phyloP scores from a whole-genome alignment of 2,797 vertebrate genomes.

The Micrastur ruficollis region DNA sequence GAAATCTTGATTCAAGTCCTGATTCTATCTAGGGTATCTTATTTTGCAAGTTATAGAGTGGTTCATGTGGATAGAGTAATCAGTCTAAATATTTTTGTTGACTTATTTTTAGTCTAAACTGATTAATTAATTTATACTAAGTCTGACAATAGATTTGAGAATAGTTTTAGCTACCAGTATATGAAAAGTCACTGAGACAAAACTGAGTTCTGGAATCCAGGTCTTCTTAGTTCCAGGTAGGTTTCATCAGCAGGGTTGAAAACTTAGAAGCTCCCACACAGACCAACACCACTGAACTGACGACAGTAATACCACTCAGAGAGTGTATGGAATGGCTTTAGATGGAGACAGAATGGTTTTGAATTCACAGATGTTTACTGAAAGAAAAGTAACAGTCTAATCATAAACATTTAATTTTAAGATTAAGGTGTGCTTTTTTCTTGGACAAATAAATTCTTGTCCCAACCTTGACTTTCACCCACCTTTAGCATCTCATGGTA shows the following conservation, averaged over 20 bases:
- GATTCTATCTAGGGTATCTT: not conserved
- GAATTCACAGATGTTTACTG: not conserved
- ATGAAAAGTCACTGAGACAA: not conserved
- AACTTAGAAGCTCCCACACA: not conserved
- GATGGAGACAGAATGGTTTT: not conserved
- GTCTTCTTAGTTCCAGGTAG: not conserved
- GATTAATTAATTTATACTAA: not conserved
- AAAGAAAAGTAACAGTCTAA: not conserved
- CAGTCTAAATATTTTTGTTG: not conserved
- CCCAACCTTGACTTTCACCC: not conserved
- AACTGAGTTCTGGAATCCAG: not conserved
- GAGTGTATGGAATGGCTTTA: not conserved
- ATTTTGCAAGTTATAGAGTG: not conserved
- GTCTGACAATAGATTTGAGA: not conserved
- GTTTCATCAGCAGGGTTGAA: not conserved
- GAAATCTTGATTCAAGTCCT: not conserved
- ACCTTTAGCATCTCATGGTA: not conserved
- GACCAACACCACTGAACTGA: not conserved
- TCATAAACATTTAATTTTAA: not conserved
- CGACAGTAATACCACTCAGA: not conserved
- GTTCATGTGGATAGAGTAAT: not conserved
- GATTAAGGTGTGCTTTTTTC: not conserved
- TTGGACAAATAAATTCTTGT: not conserved
- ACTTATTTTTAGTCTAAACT: not conserved
- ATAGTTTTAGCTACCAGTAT: not conserved